Percentiles rank a stretch among this genome's conserved stretches.
Conservation (phyloP, 2,797 vertebrate genomes). For the Otolemur crassicaudatus region DNA sequence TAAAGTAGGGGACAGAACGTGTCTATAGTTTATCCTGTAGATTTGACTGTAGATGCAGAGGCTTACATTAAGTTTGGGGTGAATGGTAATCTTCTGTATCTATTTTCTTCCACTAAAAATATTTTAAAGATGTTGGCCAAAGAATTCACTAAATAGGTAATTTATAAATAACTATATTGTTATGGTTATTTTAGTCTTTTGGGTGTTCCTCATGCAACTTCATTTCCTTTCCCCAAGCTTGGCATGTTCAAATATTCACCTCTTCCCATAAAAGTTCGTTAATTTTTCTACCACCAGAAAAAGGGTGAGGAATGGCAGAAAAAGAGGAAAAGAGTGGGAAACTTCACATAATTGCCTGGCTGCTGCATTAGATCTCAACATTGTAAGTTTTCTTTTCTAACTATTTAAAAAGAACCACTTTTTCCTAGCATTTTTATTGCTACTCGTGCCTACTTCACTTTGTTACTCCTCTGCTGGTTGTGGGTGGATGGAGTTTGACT, state of each 20-base stretch:
- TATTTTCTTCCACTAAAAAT: constrained; percentile 43
- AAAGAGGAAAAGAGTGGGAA: background rate
- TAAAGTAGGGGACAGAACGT: constrained; percentile 44
- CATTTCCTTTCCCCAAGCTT: constrained; percentile 50
- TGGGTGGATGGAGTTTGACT: constrained; percentile 76
- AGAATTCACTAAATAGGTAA: constrained; percentile 37
- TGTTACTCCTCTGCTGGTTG: constrained; percentile 80
- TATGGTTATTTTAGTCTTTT: constrained; percentile 29
- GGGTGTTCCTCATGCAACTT: constrained; percentile 1
- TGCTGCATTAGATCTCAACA: constrained; percentile 55
- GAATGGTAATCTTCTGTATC: constrained; percentile 11
- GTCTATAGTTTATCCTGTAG: constrained; percentile 53
- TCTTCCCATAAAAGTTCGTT: constrained; percentile 11
- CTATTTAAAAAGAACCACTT: constrained; percentile 64
- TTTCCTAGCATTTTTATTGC: constrained; percentile 65
- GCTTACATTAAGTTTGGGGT: constrained; percentile 15
- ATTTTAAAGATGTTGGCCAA: constrained; percentile 12
- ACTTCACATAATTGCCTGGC: background rate
- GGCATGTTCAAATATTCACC: background rate
- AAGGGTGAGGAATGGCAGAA: background rate
- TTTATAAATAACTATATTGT: constrained; percentile 46
- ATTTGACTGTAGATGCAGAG: background rate
- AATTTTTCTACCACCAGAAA: background rate
- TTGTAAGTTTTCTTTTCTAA: constrained; percentile 75
- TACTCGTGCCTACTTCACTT: constrained; percentile 72